phyloP scores from a whole-genome alignment of 2,113 vertebrate genomes.

The Ifrita kowaldi region DNA sequence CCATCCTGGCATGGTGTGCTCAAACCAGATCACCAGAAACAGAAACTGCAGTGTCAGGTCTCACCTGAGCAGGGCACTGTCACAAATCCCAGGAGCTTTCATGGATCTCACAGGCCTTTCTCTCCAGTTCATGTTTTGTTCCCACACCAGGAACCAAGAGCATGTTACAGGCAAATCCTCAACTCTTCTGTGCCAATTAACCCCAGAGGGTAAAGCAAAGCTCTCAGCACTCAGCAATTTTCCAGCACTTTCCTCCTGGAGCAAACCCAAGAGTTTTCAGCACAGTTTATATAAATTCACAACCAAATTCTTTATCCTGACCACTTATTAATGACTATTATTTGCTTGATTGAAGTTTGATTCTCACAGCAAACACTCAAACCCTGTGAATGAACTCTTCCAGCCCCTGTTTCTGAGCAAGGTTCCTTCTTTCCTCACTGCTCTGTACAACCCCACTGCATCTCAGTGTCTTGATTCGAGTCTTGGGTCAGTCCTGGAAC shows the following conservation, averaged over 20 bases:
- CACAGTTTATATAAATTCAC: not conserved
- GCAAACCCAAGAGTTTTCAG: not conserved
- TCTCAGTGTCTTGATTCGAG: accelerated
- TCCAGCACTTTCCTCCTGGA: not conserved
- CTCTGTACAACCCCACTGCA: not conserved
- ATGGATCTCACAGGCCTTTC: not conserved
- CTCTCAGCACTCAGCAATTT: not conserved
- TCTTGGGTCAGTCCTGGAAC: not conserved
- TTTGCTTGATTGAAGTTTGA: not conserved
- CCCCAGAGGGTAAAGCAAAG: not conserved
- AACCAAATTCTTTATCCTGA: not conserved
- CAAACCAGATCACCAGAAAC: not conserved
- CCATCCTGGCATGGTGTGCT: accelerated
- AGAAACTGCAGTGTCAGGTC: accelerated
- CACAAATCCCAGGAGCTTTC: not conserved
- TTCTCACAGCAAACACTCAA: not conserved
- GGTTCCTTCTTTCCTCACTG: not conserved
- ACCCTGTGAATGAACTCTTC: not conserved
- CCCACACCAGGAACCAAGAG: too few species aligned
- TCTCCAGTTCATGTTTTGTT: not conserved
- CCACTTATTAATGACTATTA: not conserved
- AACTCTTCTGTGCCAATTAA: not conserved
- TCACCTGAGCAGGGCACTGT: not conserved
- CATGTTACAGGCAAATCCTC: not conserved
- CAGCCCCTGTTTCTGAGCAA: not conserved